These are phyloP conservation scores for Drosophila dives DNA, from an alignment of 2,888 invertebrate species.

Conservation along the genomic window DNA sequence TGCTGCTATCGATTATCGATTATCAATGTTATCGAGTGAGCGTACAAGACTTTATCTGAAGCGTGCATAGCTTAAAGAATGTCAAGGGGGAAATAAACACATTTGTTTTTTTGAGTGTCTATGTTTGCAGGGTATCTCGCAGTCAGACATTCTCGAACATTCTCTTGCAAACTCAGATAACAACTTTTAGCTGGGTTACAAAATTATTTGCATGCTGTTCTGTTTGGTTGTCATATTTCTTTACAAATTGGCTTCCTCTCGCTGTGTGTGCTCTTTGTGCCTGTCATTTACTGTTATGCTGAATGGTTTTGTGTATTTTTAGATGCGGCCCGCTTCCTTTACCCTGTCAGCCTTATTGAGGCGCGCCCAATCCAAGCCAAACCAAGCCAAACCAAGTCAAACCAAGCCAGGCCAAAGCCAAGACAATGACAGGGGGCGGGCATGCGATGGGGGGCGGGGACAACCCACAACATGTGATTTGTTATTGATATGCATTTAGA, in stretches of 20 bases:
- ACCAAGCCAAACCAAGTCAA: neutral
- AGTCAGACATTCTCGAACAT: neutral
- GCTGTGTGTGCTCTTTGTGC: constrained; percentile 1
- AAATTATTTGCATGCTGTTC: constrained; percentile 7
- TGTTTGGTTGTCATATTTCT: constrained; percentile 4
- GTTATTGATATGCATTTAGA: constrained; percentile 10
- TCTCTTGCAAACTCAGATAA: neutral
- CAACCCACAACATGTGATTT: constrained; percentile 10
- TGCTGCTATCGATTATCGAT: neutral
- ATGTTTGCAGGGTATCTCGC: neutral
- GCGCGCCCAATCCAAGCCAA: neutral
- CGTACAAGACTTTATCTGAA: neutral
- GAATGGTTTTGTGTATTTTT: constrained; percentile 9
- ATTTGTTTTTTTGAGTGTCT: neutral
- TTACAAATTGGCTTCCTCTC: constrained; percentile 1
- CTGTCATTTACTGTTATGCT: constrained; percentile 12
- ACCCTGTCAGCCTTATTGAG: neutral
- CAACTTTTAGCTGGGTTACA: neutral
- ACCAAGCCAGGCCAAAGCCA: neutral
- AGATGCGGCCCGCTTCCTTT: constrained; percentile 5
- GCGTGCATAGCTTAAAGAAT: neutral
- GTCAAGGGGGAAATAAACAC: neutral
- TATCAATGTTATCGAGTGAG: neutral
- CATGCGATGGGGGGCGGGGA: neutral
- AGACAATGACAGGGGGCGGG: neutral